Evolutionary conservation across 1,140 invertebrate genomes (phyloP), one percentile per base, ranked within the genome.

Genomic region (Chelonus insularis): DNA sequence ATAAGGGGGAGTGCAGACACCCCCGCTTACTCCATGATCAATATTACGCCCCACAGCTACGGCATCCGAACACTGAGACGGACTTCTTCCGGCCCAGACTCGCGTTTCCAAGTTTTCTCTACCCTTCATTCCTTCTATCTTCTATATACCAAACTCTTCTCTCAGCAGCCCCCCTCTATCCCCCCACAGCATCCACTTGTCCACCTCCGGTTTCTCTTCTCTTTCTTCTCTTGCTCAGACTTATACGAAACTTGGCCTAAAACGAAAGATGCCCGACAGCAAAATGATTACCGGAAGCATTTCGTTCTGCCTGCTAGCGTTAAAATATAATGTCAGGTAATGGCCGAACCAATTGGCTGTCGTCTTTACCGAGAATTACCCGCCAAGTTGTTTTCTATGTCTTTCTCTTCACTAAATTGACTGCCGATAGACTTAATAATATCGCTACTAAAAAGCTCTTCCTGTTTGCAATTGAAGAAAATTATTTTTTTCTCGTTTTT

Each of bases 1-100:
- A 47, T 52, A 51, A 47, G 51, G 45, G 36, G 7, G 1, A 43
- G 41, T 43, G 14, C 41, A 43, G 75, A 77, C 77, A 77, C 68
- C 66, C 72, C 47, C 67, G 56, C 68, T 60, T 52, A 74, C 67
- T 71, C 72, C 74, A 75, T 77, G 76, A 79, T 79, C 77, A 79
- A 78, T 79, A 79, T 78, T 78, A 73, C 74, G 75, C 68, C 70
- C 74, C 71, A 68, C 69, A 75, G 71, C 71, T 66, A 70, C 71
- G 73, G 72, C 71, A 77, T 74, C 71, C 68, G 74, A 76, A 74
- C 74, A 60, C 56, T 43, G 72, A 75, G 75, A 77, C 70, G 69
- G 70, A 75, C 72, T 76, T 75, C 75, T 72, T 71, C 67, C 67
- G 70, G 59, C 64, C 62, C 59, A 57, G 65, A 69, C 61, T 65